These are phyloP conservation scores for Meloidogyne floridensis DNA, from an alignment of 1,140 invertebrate species.

Conservation along the genomic window DNA sequence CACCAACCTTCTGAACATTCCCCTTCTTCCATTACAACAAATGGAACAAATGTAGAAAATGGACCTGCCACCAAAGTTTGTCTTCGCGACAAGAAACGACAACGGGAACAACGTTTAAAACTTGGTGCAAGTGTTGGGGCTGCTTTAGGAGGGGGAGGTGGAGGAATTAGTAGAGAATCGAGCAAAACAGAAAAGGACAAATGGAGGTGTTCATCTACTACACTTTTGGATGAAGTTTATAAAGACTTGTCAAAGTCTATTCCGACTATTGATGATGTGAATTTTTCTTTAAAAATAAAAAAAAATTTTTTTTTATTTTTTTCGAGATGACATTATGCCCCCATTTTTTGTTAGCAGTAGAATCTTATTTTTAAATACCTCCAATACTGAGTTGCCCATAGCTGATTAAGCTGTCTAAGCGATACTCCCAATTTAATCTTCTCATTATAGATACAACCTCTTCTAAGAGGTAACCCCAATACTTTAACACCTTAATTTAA, in stretches of 20 bases:
- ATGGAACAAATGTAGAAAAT: background rate
- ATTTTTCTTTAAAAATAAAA: background rate
- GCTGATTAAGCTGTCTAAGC: no score
- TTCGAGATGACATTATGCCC: no score
- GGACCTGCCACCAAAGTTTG: slow-evolving; percentile 38
- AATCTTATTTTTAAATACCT: no score
- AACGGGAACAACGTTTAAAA: slow-evolving; percentile 32
- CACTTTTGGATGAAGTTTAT: slow-evolving; percentile 57
- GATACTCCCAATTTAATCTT: no score
- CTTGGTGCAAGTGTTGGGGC: slow-evolving; percentile 42
- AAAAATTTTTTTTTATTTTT: no score
- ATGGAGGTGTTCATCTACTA: slow-evolving; percentile 62
- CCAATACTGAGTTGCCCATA: no score
- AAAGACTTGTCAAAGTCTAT: slow-evolving; percentile 58
- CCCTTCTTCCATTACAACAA: background rate
- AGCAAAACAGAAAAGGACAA: slow-evolving; percentile 44
- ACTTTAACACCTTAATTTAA: no score
- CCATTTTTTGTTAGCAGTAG: no score
- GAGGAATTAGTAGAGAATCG: slow-evolving; percentile 14
- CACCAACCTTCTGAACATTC: background rate
- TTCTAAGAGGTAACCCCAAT: no score
- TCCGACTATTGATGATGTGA: slow-evolving; percentile 63
- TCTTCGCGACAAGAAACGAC: slow-evolving; percentile 61
- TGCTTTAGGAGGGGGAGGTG: slow-evolving; percentile 31
- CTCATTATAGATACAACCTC: no score